phyloP scores from a whole-genome alignment of 2,797 vertebrate species.

The Benthosema pterotum region DNA sequence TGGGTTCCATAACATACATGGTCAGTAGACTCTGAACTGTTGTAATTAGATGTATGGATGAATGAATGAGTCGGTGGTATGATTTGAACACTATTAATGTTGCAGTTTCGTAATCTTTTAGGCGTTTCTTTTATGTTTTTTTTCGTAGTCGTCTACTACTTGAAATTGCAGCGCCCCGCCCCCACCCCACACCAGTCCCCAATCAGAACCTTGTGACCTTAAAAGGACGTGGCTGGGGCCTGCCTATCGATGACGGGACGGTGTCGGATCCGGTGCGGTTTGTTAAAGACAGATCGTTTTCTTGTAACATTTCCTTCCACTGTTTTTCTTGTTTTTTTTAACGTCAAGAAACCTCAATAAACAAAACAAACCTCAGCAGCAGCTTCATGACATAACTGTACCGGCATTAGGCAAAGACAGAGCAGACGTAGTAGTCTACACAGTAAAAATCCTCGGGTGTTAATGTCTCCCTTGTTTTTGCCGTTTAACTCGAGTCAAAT shows the following conservation, averaged over 20 bases:
- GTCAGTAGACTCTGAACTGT: too few species aligned
- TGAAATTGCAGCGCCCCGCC: slow-evolving; percentile 60
- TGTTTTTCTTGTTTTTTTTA: slow-evolving; percentile 27
- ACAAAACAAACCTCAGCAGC: slow-evolving; percentile 76
- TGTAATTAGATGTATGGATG: slow-evolving; percentile 5
- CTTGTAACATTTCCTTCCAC: slow-evolving; percentile 39
- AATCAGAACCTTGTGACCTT: slow-evolving; percentile 4
- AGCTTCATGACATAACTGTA: slow-evolving; percentile 62
- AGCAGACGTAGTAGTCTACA: background rate
- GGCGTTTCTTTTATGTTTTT: background rate
- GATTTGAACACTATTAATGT: too few species aligned
- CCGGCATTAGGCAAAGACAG: slow-evolving; percentile 23
- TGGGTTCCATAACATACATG: too few species aligned
- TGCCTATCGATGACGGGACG: slow-evolving; percentile 7
- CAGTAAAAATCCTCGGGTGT: too few species aligned
- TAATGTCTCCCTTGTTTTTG: too few species aligned
- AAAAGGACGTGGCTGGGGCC: background rate
- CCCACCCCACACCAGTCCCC: slow-evolving; percentile 23
- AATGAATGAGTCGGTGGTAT: background rate
- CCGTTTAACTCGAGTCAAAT: too few species aligned
- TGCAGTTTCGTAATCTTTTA: too few species aligned
- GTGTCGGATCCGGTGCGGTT: background rate
- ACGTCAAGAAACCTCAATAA: slow-evolving; percentile 71
- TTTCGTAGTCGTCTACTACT: slow-evolving; percentile 49
- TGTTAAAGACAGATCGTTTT: slow-evolving; percentile 30